phyloP scores from a whole-genome alignment of 2,797 vertebrate genomes.

The Centroberyx gerrardi region DNA sequence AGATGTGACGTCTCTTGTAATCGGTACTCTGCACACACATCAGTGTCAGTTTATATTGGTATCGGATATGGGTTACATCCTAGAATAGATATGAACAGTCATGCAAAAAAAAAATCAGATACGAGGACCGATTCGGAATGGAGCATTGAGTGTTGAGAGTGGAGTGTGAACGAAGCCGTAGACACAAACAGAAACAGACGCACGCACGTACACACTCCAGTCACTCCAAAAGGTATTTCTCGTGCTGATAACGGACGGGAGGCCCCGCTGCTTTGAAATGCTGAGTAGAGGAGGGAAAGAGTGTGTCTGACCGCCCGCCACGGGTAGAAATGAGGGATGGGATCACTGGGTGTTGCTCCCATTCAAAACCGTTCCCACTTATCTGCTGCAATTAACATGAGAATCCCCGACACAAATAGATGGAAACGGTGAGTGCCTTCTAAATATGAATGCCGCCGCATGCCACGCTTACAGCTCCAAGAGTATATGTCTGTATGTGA shows the following conservation, averaged over 20 bases:
- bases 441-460: conserved; percentile 52
- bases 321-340: conserved; percentile 63
- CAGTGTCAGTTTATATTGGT: conserved; percentile 12
- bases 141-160: conserved; percentile 33
- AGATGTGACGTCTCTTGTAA: not conserved
- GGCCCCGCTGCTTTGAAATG: conserved; percentile 60
- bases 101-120: conserved; percentile 33
- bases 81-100: conserved; percentile 66
- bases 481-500: conserved; percentile 19
- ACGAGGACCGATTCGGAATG: conserved; percentile 47
- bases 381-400: conserved; percentile 64
- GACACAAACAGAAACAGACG: conserved; percentile 41
- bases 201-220: not conserved
- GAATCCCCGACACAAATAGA: conserved; percentile 49
- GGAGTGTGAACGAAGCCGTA: conserved; percentile 40
- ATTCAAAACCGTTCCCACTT: conserved; percentile 42
- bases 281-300: conserved; percentile 55
- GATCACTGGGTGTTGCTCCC: conserved; percentile 57
- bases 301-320: conserved; percentile 55
- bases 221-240: conserved; percentile 54
- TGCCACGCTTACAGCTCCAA: conserved; percentile 25
- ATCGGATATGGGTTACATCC: conserved; percentile 21
- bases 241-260: conserved; percentile 61
- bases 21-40: conserved; percentile 21
- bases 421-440: conserved; percentile 40